Base-by-base conservation (phyloP, 2,797 vertebrate species). In the Epinephelus malabaricus region DNA sequence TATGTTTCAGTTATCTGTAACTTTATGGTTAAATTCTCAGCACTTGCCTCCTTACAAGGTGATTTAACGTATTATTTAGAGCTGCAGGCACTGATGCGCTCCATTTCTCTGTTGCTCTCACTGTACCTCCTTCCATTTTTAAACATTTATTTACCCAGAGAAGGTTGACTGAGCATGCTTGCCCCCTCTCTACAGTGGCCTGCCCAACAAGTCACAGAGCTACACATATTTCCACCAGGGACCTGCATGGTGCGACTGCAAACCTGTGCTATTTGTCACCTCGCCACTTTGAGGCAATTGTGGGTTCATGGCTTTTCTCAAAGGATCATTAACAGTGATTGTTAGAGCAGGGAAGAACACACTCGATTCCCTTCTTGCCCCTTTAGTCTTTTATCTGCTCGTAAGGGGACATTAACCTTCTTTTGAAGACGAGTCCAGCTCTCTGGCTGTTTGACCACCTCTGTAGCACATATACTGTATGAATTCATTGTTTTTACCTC, bases 151-250 rank as follows among this genome's bases (percentile, higher is more conserved):
- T 90, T 76, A 77, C 43, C 27, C n/a, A 51, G 53, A 64, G 70
- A 83, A 79, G 82, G 69, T 75, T 78, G 79, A 78, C 60, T 78
- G 50, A 78, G 77, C 68, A 55, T 61, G 55, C 59, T 72, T 64
- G 12, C 49, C 19, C 49, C 76, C 47, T 54, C 18, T 54, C 71
- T 73, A 34, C 69, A 69, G 43, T 46, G 71, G 38, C 30, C 62
- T 64, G 77, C 54, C 78, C 67, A 79, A 56, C 58, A 66, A 30
- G 63, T 82, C 71, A 66, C 46, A 59, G 51, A 83, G 65, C 50
- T 68, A 71, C 76, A 83, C 83, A 81, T 70, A 73, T 75, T 86
- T 73, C 69, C 73, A 85, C 82, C 61, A 58, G 83, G 73, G 79
- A 86, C 60, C 40, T 60, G 40, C 46, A 25, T 13, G 51, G 67